Base-by-base conservation (phyloP, 2,888 invertebrate genomes). In the Eumacrocentrus americanus region DNA sequence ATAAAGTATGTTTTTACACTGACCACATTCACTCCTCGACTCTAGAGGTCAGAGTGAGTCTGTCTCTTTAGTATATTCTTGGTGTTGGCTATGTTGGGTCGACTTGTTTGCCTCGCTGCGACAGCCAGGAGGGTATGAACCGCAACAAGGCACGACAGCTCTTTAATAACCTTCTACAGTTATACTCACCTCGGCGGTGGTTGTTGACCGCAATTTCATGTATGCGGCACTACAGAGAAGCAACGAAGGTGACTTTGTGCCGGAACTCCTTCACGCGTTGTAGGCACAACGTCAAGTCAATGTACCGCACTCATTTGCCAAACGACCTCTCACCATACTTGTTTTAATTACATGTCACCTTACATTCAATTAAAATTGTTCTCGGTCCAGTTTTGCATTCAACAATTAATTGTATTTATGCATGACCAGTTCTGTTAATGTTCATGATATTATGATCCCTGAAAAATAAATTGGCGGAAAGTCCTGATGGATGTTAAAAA, bases 141-240 rank as follows among this genome's bases (percentile, higher is more conserved):
- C 57, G 58, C 57, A 58, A 60, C 63, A 66, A 62, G 58, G 50
- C 48, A 35, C 59, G 62, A 66, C 51, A 54, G 55, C 63, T 65
- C 67, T 71, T 68, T 67, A 67, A 67, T 64, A 64, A 66, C 63
- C 61, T 62, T 65, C 67, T 61, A 58, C 58, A 56, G 61, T 64
- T 63, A 65, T 50, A 61, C 56, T 64, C 51, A 55, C 64, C 65
- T 67, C 65, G 62, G 52, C 55, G 58, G 63, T 65, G 63, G 65
- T 67, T 71, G 71, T 70, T 71, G 70, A 71, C 71, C 72, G 71
- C 69, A 71, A 70, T 70, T 64, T 70, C 66, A 67, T 65, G 59
- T 63, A n/a, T n/a, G 66, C 64, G 62, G 64, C 29, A 38, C 12
- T 12, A 12, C 9, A 50, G 9, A 14, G n/a, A 16, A 37, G 18